Conservation (phyloP, 2,797 vertebrate species). For the Neostethus bicornis region DNA sequence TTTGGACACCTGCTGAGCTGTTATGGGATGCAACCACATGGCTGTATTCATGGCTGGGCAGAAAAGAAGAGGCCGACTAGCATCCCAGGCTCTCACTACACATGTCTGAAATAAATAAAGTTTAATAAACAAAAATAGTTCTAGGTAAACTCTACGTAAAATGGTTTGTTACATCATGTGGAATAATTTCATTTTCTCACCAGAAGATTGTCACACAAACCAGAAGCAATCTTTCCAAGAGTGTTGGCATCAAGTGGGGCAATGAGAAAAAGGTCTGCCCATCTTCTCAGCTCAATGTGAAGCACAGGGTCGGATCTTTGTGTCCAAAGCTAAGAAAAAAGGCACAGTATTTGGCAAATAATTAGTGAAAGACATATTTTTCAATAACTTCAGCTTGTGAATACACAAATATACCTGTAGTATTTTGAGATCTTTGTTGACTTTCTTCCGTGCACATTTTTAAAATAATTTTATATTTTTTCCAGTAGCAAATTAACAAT, state of each 20-base stretch:
- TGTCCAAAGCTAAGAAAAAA: conserved; percentile 86
- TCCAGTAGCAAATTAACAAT: not conserved
- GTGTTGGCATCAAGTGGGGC: conserved; percentile 97
- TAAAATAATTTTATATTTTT: conserved; percentile 5
- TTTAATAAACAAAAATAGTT: no score
- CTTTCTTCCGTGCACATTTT: conserved; percentile 5
- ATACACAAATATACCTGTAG: not conserved
- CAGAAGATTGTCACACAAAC: conserved; percentile 96
- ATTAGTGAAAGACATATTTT: conserved; percentile 11
- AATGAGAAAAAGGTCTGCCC: conserved; percentile 92
- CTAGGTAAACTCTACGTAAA: no score
- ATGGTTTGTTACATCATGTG: no score
- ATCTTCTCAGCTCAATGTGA: conserved; percentile 92
- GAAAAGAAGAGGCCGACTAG: conserved; percentile 89
- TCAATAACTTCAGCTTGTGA: conserved; percentile 17
- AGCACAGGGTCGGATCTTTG: conserved; percentile 89
- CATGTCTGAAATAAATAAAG: conserved; percentile 85
- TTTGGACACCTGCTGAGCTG: conserved; percentile 83
- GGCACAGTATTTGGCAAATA: conserved; percentile 18
- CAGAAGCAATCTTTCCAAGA: conserved; percentile 91
- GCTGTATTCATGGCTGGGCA: conserved; percentile 98
- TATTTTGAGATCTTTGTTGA: conserved; percentile 30
- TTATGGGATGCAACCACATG: conserved; percentile 97
- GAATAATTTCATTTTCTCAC: conserved; percentile 73
- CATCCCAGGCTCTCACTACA: conserved; percentile 93